A percentile compares a stretch with the other conserved stretches of the same genome.
Conservation (phyloP, 2,113 vertebrate species). For the Cochlearius cochlearius region DNA sequence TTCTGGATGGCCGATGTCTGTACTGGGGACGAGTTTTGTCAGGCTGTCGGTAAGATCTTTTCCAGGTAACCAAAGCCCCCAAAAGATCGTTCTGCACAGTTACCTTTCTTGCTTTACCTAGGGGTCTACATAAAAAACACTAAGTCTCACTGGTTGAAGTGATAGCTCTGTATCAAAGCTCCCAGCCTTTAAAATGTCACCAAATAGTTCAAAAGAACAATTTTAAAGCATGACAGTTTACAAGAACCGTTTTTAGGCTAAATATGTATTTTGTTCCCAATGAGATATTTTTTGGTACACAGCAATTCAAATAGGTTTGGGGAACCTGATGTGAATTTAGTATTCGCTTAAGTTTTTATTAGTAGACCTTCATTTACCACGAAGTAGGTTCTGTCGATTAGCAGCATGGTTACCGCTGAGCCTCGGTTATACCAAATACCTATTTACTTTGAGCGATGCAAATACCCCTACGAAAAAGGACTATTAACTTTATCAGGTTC, state of each 20-base stretch:
- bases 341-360: neutral
- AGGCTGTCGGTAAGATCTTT: neutral
- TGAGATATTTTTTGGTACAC: neutral
- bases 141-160: neutral
- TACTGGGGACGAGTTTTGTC: neutral
- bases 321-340: neutral
- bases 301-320: neutral
- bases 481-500: neutral
- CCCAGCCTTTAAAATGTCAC: neutral
- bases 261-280: neutral
- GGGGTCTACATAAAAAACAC: neutral
- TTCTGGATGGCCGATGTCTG: neutral
- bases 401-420: neutral
- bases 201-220: neutral
- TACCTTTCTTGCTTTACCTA: neutral
- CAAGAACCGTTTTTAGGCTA: neutral
- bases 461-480: neutral
- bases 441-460: neutral
- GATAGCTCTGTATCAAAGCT: neutral
- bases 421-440: neutral
- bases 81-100: neutral
- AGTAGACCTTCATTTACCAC: neutral
- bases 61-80: neutral
- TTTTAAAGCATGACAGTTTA: neutral
- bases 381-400: neutral